A percentile compares a stretch with the other conserved stretches of the same genome.
Evolutionary conservation across 2,797 vertebrate species (phyloP).

Genomic region (Loris lydekkerianus): DNA sequence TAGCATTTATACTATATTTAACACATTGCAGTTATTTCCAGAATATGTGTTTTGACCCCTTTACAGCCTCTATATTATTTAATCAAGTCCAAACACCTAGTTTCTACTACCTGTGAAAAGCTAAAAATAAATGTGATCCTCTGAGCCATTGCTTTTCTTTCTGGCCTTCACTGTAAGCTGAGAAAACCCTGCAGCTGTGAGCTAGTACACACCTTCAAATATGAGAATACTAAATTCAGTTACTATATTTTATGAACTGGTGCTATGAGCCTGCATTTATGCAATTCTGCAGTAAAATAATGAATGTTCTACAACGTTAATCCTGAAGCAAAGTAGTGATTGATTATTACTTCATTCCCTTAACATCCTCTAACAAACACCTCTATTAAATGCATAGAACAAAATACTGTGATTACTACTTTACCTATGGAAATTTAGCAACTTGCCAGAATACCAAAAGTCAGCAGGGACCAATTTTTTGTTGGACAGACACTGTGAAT

Average conservation of each 20-base stretch:
- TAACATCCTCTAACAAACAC: constrained; percentile 47
- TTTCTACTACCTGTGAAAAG: constrained; percentile 65
- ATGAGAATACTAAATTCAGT: constrained; percentile 63
- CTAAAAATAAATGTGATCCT: constrained; percentile 54
- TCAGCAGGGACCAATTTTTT: constrained; percentile 68
- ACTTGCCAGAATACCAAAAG: constrained; percentile 37
- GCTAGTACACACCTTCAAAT: constrained; percentile 45
- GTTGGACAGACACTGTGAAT: constrained; percentile 38
- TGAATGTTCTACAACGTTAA: constrained; percentile 27
- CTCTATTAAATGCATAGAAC: constrained; percentile 23
- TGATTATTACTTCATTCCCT: constrained; percentile 53
- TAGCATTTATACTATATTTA: constrained; percentile 47
- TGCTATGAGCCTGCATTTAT: constrained; percentile 33
- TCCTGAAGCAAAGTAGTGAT: constrained; percentile 34
- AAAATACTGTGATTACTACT: constrained; percentile 63
- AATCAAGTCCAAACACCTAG: constrained; percentile 48
- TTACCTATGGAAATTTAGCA: constrained; percentile 55
- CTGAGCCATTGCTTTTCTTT: constrained; percentile 1
- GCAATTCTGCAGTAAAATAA: constrained; percentile 66
- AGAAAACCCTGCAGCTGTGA: constrained; percentile 45
- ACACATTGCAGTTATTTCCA: constrained; percentile 57
- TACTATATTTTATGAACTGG: constrained; percentile 58
- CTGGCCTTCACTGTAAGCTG: constrained; percentile 32
- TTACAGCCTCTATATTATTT: constrained; percentile 48
- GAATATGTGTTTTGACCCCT: constrained; percentile 22